Base-by-base conservation (phyloP, 2,113 vertebrate genomes). In the Arothron firmamentum region DNA sequence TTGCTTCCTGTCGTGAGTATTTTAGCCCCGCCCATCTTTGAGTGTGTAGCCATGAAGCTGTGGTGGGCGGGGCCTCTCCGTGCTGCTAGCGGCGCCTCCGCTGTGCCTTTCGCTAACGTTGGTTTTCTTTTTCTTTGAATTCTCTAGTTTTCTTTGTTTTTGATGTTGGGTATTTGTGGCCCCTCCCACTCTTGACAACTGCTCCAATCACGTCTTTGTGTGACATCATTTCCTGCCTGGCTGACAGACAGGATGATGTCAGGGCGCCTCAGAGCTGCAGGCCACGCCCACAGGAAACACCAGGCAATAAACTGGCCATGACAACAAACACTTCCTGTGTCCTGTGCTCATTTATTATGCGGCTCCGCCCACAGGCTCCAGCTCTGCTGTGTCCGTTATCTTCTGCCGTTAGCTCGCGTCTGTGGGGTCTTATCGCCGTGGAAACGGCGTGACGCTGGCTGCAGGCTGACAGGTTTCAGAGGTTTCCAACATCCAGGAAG, bases 81-180 rank as follows among this genome's bases (percentile, higher is more conserved):
- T 73, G 81, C 79, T 84, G 82, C 78, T 86, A 72, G 68, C 67
- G 67, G 70, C 41, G 56, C 31, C n/a, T 34, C 18, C 15, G 5
- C n/a, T n/a, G n/a, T n/a, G n/a, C 59, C 59, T 43, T 73, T 45
- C 52, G 66, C 52, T 52, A 62, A n/a, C 0, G 59, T 15, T 68
- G 5, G 66, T 81, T 78, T 56, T 42, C 67, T 48, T 63, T 74
- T 43, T 17, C 55, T 58, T 74, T 64, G 19, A 38, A 38, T 71
- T 52, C 58, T n/a, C 56, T 58, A 57, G 56, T 53, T 57, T 49
- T 62, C 38, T 15, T 48, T 23, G 16, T 41, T 58, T 47, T 38
- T 75, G 48, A 20, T 12, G 19, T 51, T n/a, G n/a, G n/a, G n/a
- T n/a, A n/a, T n/a, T 59, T 25, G 42, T 34, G 55, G 45, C 59